These are phyloP conservation scores for Anguilla rostrata DNA, from an alignment of 2,113 vertebrate species.

Conservation along the genomic window DNA sequence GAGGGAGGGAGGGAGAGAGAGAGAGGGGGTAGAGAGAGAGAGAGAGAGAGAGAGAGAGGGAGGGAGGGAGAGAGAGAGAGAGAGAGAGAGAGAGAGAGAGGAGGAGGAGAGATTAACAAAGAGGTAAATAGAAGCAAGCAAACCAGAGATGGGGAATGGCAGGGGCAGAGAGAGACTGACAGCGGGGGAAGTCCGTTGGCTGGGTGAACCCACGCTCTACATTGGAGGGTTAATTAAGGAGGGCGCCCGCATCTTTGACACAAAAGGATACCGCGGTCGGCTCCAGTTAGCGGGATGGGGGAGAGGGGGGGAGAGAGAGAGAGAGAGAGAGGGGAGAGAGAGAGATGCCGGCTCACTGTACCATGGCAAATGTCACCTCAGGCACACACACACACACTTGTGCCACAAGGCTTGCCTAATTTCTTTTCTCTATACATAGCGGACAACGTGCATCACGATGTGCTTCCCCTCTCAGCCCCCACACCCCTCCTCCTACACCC, in stretches of 20 bases:
- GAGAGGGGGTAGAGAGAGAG: background rate
- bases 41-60: constrained; percentile 28
- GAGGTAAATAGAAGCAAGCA: constrained; percentile 60
- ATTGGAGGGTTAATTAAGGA: constrained; percentile 22
- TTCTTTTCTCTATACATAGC: constrained; percentile 17
- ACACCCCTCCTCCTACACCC: background rate
- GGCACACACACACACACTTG: constrained; percentile 30
- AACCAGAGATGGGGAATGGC: constrained; percentile 39
- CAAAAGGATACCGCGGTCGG: constrained; percentile 26
- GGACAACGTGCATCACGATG: constrained; percentile 8
- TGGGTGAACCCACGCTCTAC: constrained; percentile 34
- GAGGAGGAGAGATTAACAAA: constrained; percentile 52
- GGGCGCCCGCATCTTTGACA: constrained; percentile 23
- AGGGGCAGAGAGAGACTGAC: constrained; percentile 25
- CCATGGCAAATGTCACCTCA: constrained; percentile 14
- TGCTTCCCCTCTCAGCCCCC: constrained; percentile 2
- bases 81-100: constrained; percentile 19
- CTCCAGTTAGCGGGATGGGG: background rate
- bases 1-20: constrained; percentile 32
- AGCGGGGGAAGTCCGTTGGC: constrained; percentile 24
- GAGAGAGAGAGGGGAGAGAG: background rate
- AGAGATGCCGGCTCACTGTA: constrained; percentile 5
- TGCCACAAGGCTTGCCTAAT: constrained; percentile 16
- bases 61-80: constrained; percentile 54
- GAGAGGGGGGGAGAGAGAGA: background rate